Evolutionary conservation across 2,888 invertebrate genomes (phyloP), one percentile per base, ranked within the genome.

Genomic region (Limnephilus lunatus): DNA sequence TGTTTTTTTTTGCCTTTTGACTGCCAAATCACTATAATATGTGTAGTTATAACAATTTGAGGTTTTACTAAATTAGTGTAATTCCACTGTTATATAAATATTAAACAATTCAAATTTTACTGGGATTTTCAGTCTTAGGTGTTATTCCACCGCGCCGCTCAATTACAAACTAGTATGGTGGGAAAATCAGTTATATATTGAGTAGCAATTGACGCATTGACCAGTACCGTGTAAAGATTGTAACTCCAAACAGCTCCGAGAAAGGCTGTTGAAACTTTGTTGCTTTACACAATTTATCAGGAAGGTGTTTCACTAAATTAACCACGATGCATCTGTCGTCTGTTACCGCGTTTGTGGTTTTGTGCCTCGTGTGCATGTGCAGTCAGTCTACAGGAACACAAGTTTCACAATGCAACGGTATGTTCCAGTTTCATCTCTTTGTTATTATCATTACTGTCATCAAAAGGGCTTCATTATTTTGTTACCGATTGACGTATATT

Each of bases 391-490:
- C 86, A 14, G 89, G 81, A 35, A 89, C 89, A 7, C 39, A 89
- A n/a, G 89, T 89, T 44, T 89, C 89, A 35, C 89, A 89, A 39
- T 89, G 89, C 35, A n/a, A 89, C 35, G 89, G 89, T 89, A 89
- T 11, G 44, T 44, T n/a, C 25, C 44, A 44, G 68, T n/a, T 25
- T 68, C 68, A 68, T 68, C 9, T n/a, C 7, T 68, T 68, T 53
- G 53, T 68, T 68, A 9, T 68, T n/a, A 25, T 68, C 25, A n/a
- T 68, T 9, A n/a, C 9, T n/a, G 25, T 9, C 0, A 9, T 25
- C 68, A 25, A 68, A 25, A 68, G 68, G n/a, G 68, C 68, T 68
- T 68, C 68, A 68, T 68, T n/a, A n/a, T 68, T 68, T 25, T 68
- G 68, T 68, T 68, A 68, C 25, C 25, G 68, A 25, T n/a, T 68